These are phyloP conservation scores for Chrysomallon squamiferum DNA, from an alignment of 1,140 invertebrate genomes.

Conservation along the genomic window DNA sequence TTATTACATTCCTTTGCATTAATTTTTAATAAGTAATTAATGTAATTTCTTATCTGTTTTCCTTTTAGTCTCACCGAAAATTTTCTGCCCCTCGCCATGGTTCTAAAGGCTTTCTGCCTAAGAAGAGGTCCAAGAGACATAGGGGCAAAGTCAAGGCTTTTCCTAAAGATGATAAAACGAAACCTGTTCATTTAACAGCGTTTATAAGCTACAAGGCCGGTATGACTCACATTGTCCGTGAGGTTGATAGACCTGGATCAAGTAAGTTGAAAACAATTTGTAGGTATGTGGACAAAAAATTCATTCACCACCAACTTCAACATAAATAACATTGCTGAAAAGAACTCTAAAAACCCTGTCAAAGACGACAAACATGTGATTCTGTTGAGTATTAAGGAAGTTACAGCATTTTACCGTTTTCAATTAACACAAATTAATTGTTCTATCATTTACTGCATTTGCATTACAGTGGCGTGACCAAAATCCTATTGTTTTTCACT, in stretches of 20 bases:
- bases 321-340: too few relatives aligned
- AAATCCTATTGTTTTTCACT: too few relatives aligned
- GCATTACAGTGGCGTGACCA: too few relatives aligned
- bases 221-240: conserved; percentile 99
- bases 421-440: too few relatives aligned
- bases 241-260: conserved; percentile 98
- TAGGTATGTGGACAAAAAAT: too few relatives aligned
- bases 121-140: conserved; percentile 93
- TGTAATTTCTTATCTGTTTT: conserved; percentile 2
- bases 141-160: conserved; percentile 99
- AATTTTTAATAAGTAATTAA: not conserved
- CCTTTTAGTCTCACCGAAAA: conserved; percentile 96
- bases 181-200: conserved; percentile 97
- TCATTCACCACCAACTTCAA: too few relatives aligned
- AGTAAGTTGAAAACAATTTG: conserved; percentile 87
- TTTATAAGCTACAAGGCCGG: conserved; percentile 99
- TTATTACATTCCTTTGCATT: not conserved
- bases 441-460: too few relatives aligned
- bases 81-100: conserved; percentile 99
- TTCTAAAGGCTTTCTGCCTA: conserved; percentile 99
- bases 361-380: too few relatives aligned
- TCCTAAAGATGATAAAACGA: conserved; percentile 96
- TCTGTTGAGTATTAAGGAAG: too few relatives aligned
- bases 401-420: too few relatives aligned
- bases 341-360: too few relatives aligned